Evolutionary conservation across 2,888 invertebrate species (phyloP).

Genomic region (Calliphora vomitoria): DNA sequence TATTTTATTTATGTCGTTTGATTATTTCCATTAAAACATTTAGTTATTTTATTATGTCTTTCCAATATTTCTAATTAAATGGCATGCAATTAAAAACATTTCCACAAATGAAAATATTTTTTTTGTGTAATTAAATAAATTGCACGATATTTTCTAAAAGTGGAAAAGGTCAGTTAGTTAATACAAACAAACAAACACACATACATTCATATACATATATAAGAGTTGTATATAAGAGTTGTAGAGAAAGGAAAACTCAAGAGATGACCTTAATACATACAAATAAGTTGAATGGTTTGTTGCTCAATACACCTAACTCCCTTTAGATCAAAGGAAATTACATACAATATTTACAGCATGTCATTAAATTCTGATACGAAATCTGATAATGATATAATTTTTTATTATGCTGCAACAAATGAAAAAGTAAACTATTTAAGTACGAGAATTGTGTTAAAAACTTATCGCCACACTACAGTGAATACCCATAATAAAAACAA

Average conservation of each 20-base stretch:
- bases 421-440: no score
- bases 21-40: constrained; percentile 16
- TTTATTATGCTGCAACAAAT: no score
- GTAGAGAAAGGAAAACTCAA: background rate
- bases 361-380: no score
- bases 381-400: no score
- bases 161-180: background rate
- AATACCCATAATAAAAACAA: no score
- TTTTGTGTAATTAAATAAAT: constrained; percentile 29
- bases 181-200: background rate
- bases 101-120: constrained; percentile 31
- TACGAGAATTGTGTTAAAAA: no score
- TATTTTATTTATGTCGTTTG: background rate
- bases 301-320: background rate
- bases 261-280: background rate
- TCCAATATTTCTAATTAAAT: constrained; percentile 44
- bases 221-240: background rate
- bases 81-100: constrained; percentile 45
- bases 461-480: no score
- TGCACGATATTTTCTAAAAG: constrained; percentile 7
- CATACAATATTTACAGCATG: no score
- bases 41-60: constrained; percentile 13
- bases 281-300: background rate
- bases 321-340: no score
- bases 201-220: no score